Base-by-base conservation (phyloP, 2,888 invertebrate genomes). In the Agrochola litura region DNA sequence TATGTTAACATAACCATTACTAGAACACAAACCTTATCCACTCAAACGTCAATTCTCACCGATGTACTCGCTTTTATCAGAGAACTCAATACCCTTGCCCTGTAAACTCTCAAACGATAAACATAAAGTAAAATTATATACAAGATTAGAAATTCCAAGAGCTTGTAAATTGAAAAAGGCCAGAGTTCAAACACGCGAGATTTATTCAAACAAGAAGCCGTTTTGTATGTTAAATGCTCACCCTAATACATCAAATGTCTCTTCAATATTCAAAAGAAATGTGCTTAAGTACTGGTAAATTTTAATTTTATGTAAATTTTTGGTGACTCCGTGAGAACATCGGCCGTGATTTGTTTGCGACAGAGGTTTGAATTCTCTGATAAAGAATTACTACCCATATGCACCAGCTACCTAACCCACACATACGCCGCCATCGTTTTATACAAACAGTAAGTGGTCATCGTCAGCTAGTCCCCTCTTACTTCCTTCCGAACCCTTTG, bases 301-400 rank as follows among this genome's bases (percentile, higher is more conserved):
- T 86, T 88, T 89, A 88, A 89, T 88, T 86, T 86, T 78, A 89
- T 89, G 85, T 88, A 73, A 89, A 92, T 92, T 90, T 88, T 74
- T 86, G 89, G 76, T 86, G 79, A 74, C 64, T 83, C 87, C 92
- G 92, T 93, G 93, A 90, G 93, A 93, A 92, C 90, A 81, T 63
- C 54, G 61, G 76, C 79, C 89, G 90, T 90, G 90, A 86, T 88
- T 79, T 86, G 89, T 88, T 90, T 89, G 89, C 88, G 83, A 88
- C 86, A 86, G 82, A 16, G n/a, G 12, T 61, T 37, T 85, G 69
- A 49, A 60, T 60, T 37, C n/a, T 71, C 16, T 63, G n/a, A 49
- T 65, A 77, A 52, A 46, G 19, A 52, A 30, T 60, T 52, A 66
- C 60, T 61, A 58, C 19, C 1, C 6, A 37, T 54, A 46, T 10